phyloP scores from a whole-genome alignment of 1,140 invertebrate species.

The Drosophila paulistorum region DNA sequence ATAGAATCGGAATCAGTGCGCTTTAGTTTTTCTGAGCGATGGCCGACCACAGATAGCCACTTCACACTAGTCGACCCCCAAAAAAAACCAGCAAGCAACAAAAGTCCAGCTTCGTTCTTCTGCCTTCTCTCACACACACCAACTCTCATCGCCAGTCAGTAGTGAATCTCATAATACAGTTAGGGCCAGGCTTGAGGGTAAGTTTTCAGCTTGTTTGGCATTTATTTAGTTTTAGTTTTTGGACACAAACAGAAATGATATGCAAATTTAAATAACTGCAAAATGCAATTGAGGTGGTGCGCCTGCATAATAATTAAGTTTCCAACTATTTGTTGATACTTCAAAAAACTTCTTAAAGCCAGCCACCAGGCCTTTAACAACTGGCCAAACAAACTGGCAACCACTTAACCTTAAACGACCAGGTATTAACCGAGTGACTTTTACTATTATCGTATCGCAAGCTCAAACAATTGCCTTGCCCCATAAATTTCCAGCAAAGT shows the following conservation, averaged over 20 bases:
- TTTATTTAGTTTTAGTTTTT: slow-evolving; percentile 76
- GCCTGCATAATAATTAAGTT: slow-evolving; percentile 74
- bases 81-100: neutral
- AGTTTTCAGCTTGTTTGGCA: slow-evolving; percentile 71
- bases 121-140: neutral
- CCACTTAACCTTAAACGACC: slow-evolving; percentile 62
- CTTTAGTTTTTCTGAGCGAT: slow-evolving; percentile 68
- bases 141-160: neutral
- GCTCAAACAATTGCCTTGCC: slow-evolving; percentile 17
- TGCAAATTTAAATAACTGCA: slow-evolving; percentile 77
- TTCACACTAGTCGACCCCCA: slow-evolving; percentile 7
- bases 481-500: slow-evolving; percentile 63
- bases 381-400: neutral
- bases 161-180: slow-evolving; percentile 70
- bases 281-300: slow-evolving; percentile 72
- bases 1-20: slow-evolving; percentile 76
- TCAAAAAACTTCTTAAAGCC: slow-evolving; percentile 29
- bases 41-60: slow-evolving; percentile 62
- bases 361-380: neutral
- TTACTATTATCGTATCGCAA: slow-evolving; percentile 14
- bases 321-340: neutral
- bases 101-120: neutral
- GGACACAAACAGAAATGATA: slow-evolving; percentile 62
- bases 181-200: slow-evolving; percentile 48
- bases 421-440: slow-evolving; percentile 57